Percentiles rank a stretch among this genome's conserved stretches.
Evolutionary conservation across 2,797 vertebrate species (phyloP).

Genomic region (Spinibarbus caldwelli): DNA sequence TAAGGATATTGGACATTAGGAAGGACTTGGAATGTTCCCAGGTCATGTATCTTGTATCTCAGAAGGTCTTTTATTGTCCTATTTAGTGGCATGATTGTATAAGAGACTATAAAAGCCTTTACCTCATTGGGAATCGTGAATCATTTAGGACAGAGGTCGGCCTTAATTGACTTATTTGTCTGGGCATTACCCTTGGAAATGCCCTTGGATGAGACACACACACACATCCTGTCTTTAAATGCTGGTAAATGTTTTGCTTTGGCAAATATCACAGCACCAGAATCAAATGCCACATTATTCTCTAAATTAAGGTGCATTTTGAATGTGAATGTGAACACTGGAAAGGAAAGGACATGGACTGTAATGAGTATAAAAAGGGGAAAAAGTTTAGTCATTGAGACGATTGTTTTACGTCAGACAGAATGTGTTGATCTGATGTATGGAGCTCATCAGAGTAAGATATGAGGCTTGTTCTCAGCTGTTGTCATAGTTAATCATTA

Average conservation of each 20-base stretch:
- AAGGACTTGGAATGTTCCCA: constrained; percentile 5
- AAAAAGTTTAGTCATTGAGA: background rate
- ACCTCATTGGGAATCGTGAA: constrained; percentile 41
- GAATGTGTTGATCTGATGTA: background rate
- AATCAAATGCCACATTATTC: constrained; percentile 1
- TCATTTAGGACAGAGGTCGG: constrained; percentile 44
- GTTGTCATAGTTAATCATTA: constrained; percentile 42
- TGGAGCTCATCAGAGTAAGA: background rate
- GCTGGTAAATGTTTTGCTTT: constrained; percentile 24
- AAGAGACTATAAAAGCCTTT: constrained; percentile 41
- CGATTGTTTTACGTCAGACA: background rate
- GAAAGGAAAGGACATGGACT: constrained; percentile 1
- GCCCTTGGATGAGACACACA: constrained; percentile 28
- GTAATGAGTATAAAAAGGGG: background rate
- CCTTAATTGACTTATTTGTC: constrained; percentile 46
- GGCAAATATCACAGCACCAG: constrained; percentile 14
- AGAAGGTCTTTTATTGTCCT: constrained; percentile 44
- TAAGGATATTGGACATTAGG: constrained; percentile 15
- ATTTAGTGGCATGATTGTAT: constrained; percentile 45
- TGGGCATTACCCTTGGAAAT: constrained; percentile 54
- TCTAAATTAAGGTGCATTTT: background rate
- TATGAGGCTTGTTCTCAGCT: background rate
- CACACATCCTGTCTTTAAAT: constrained; percentile 15
- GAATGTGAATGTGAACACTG: background rate
- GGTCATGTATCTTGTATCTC: constrained; percentile 34